Percentiles rank a stretch among this genome's conserved stretches.
phyloP scores from a whole-genome alignment of 2,888 invertebrate genomes.

The Eurytoma adleriae region DNA sequence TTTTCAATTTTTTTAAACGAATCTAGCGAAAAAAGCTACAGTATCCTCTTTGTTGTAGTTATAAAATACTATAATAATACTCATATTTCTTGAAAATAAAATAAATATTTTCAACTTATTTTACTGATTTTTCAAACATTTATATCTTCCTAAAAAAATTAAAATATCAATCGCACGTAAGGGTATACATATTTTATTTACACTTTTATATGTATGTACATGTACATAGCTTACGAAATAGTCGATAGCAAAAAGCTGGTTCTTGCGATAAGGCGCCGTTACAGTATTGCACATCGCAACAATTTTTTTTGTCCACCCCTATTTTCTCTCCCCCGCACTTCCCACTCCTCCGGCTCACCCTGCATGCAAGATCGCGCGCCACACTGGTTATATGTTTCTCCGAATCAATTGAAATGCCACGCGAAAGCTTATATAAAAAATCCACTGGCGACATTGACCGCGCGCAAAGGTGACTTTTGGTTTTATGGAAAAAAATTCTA shows the following conservation, averaged over 20 bases:
- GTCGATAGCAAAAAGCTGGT: slow-evolving; percentile 47
- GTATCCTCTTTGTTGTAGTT: too few relatives aligned
- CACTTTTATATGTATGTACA: slow-evolving; percentile 25
- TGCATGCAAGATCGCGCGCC: background rate
- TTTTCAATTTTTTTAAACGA: too few relatives aligned
- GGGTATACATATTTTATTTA: too few relatives aligned
- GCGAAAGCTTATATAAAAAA: slow-evolving; percentile 43
- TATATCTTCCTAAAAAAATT: too few relatives aligned
- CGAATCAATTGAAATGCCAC: slow-evolving; percentile 25
- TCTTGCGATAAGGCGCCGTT: slow-evolving; percentile 46
- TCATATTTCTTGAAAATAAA: too few relatives aligned
- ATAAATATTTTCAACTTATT: too few relatives aligned
- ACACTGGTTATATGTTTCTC: slow-evolving; percentile 10
- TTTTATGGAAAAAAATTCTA: slow-evolving; percentile 15
- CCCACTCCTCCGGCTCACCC: background rate
- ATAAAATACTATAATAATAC: too few relatives aligned
- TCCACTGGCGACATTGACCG: background rate
- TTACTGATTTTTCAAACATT: too few relatives aligned
- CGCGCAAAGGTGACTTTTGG: background rate
- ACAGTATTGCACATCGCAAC: background rate
- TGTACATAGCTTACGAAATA: slow-evolving; percentile 32
- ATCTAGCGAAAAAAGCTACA: too few relatives aligned
- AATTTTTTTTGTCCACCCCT: background rate
- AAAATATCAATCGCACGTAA: too few relatives aligned
- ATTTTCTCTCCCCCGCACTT: background rate